Base-by-base conservation (phyloP, 1,140 invertebrate species). In the Arctopsyche grandis region DNA sequence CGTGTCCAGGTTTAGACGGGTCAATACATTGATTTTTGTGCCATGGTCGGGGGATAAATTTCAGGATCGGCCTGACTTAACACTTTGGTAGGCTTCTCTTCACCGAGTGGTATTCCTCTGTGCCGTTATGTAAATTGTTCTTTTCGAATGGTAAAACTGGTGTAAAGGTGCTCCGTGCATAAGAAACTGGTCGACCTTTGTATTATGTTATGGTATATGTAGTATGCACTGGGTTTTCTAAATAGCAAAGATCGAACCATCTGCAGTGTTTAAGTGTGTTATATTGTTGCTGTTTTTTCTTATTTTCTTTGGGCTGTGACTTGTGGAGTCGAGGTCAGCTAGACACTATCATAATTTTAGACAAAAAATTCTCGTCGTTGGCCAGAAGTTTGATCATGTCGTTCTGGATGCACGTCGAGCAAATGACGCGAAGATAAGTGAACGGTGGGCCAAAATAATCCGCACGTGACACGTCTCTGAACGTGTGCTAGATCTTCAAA, bases 401-500 rank as follows among this genome's bases (percentile, higher is more conserved):
- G 10, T 52, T 14, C 48, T 52, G 48, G 10, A 52, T 52, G 48
- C 48, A 52, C 48, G 48, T 12, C 12, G 1, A 52, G 12, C 19
- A 26, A 12, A 19, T 12, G 24, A 12, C 24, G 14, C 21, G 19
- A 19, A 66, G 24, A 26, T 26, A 24, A 66, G 63, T 29, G 63
- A 29, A 66, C 63, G 21, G 63, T 26, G n/a, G 56, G 16, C 56
- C 56, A 21, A 60, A 60, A 60, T 60, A 60, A 60, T 60, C 29
- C 29, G 56, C 56, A 60, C 56, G 56, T 60, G 56, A 60, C 56
- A 60, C 16, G 56, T 60, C 56, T 38, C n/a, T n/a, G n/a, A n/a
- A n/a, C 52, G 56, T 60, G 56, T 60, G 56, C 56, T 60, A 60
- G 56, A 60, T 60, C 19, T 60, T 21, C 56, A 19, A 60, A 60